Percentiles rank a stretch among this genome's conserved stretches.
Evolutionary conservation across 2,113 vertebrate genomes (phyloP).

Genomic region (Dicentrarchus labrax): DNA sequence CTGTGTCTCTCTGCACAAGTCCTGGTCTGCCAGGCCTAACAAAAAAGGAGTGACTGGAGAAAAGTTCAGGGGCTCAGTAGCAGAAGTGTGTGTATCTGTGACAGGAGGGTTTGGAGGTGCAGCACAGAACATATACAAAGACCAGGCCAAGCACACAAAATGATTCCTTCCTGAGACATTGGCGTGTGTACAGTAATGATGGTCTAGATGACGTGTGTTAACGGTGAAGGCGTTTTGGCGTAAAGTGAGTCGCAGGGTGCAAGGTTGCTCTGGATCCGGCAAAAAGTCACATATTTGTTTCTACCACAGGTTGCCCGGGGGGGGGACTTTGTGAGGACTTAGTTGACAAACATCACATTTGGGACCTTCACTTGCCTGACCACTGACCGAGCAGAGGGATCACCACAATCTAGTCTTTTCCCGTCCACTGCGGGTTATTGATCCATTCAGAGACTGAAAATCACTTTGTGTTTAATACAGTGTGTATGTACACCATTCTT

Average conservation of each 20-base stretch:
- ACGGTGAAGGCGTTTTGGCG: slow-evolving; percentile 80
- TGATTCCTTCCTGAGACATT: slow-evolving; percentile 86
- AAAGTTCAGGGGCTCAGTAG: slow-evolving; percentile 78
- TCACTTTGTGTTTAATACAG: slow-evolving; percentile 67
- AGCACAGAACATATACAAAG: slow-evolving; percentile 76
- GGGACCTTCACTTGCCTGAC: slow-evolving; percentile 65
- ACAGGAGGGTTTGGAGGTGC: slow-evolving; percentile 60
- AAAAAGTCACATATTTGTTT: slow-evolving; percentile 65
- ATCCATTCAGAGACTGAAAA: slow-evolving; percentile 62
- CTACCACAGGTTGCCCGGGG: slow-evolving; percentile 65
- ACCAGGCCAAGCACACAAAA: slow-evolving; percentile 81
- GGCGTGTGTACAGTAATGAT: slow-evolving; percentile 79
- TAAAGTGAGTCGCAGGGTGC: slow-evolving; percentile 78
- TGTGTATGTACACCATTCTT: slow-evolving; percentile 76
- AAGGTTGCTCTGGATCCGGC: slow-evolving; percentile 69
- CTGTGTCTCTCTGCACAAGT: slow-evolving; percentile 65
- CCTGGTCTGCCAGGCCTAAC: slow-evolving; percentile 62
- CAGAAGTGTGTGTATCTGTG: slow-evolving; percentile 73
- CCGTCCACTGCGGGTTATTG: slow-evolving; percentile 44
- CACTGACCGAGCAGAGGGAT: slow-evolving; percentile 49
- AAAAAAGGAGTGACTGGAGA: slow-evolving; percentile 60
- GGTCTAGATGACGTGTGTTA: slow-evolving; percentile 67
- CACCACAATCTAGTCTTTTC: slow-evolving; percentile 51
- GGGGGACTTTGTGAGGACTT: slow-evolving; percentile 49
- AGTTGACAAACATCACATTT: slow-evolving; percentile 64